phyloP scores from a whole-genome alignment of 2,113 vertebrate genomes.

The Nipponia nippon region DNA sequence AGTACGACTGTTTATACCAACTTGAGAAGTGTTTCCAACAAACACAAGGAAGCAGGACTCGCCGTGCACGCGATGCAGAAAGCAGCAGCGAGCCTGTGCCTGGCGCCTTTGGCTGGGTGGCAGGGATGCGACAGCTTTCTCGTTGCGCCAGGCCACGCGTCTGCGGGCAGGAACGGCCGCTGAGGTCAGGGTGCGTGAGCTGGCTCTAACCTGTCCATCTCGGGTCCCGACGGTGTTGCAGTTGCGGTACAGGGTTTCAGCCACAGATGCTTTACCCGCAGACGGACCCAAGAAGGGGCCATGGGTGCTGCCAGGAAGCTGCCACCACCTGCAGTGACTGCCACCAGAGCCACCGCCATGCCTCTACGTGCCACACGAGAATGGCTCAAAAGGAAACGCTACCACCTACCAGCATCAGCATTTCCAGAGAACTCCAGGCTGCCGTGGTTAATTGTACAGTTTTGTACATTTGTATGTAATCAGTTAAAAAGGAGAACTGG shows the following conservation, averaged over 20 bases:
- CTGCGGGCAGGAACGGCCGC: accelerated
- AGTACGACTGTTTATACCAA: not conserved
- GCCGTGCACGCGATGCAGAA: accelerated
- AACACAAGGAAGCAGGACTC: not conserved
- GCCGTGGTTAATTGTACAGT: not conserved
- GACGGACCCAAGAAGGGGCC: not conserved
- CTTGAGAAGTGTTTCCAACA: not conserved
- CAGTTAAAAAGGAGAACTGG: not conserved
- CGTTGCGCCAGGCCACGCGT: accelerated
- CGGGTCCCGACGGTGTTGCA: accelerated
- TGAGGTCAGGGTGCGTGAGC: accelerated
- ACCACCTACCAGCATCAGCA: not conserved
- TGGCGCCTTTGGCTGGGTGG: not conserved
- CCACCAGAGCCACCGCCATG: not conserved
- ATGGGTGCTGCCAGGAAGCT: not conserved
- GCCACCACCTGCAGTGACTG: accelerated
- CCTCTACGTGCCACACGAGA: accelerated
- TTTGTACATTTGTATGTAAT: not conserved
- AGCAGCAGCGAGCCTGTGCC: not conserved
- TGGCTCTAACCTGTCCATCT: not conserved
- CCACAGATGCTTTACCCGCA: not conserved
- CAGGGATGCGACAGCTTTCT: not conserved
- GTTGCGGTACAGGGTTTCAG: not conserved
- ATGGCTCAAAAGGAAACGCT: not conserved
- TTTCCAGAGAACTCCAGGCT: not conserved